These are phyloP conservation scores for Neoarius graeffei DNA, from an alignment of 2,113 vertebrate genomes.

Conservation along the genomic window DNA sequence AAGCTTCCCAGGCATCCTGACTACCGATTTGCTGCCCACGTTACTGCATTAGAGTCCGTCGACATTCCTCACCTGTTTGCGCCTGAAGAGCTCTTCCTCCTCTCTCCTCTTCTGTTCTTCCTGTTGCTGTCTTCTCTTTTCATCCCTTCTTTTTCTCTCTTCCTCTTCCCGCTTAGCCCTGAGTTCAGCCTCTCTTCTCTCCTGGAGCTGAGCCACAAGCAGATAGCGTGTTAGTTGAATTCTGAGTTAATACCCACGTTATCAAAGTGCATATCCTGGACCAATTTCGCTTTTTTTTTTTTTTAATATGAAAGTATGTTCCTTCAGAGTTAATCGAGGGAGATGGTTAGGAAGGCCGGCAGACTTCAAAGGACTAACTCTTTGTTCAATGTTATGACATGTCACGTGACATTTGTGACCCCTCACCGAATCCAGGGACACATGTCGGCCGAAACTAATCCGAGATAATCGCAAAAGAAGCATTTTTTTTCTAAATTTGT, in stretches of 20 bases:
- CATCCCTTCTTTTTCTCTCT: slow-evolving; percentile 82
- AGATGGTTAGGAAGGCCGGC: too few relatives aligned
- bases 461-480: too few relatives aligned
- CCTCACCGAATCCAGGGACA: too few relatives aligned
- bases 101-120: slow-evolving; percentile 86
- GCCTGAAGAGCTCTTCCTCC: slow-evolving; percentile 81
- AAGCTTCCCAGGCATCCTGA: background rate
- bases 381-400: too few relatives aligned
- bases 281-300: too few relatives aligned
- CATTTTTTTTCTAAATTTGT: too few relatives aligned
- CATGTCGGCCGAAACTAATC: too few relatives aligned
- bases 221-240: background rate
- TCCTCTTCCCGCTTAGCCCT: slow-evolving; percentile 91
- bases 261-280: too few relatives aligned
- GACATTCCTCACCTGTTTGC: slow-evolving; percentile 77
- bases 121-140: slow-evolving; percentile 76
- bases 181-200: slow-evolving; percentile 92
- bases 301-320: too few relatives aligned
- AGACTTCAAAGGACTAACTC: too few relatives aligned
- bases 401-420: too few relatives aligned
- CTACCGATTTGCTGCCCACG: background rate
- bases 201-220: slow-evolving; percentile 75
- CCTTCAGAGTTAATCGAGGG: too few relatives aligned
- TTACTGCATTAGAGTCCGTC: background rate
- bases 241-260: background rate